phyloP scores from a whole-genome alignment of 2,113 vertebrate species.

The Passer montanus region DNA sequence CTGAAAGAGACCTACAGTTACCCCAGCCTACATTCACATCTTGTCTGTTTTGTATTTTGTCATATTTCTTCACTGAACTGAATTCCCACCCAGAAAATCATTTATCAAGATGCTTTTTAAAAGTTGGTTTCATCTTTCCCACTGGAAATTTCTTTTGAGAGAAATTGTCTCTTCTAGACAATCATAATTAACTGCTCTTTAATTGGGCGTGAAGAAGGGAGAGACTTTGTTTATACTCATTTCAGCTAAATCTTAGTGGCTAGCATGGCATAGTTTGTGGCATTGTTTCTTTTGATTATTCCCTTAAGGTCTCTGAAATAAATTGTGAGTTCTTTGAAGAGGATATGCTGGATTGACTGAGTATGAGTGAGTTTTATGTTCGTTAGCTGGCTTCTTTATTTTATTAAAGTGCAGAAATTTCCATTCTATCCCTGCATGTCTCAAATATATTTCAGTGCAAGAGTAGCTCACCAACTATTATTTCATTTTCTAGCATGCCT shows the following conservation, averaged over 20 bases:
- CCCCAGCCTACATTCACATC: neutral
- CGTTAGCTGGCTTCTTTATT: neutral
- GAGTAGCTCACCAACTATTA: neutral
- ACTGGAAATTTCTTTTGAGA: neutral
- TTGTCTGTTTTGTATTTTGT: neutral
- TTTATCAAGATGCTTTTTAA: neutral
- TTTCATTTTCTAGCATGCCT: neutral
- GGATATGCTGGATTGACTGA: neutral
- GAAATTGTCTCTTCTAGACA: neutral
- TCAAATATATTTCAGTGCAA: neutral
- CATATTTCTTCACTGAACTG: neutral
- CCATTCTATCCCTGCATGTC: neutral
- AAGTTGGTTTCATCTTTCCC: neutral
- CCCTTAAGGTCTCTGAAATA: neutral
- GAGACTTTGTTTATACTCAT: neutral
- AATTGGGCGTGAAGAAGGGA: neutral
- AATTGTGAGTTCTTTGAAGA: neutral
- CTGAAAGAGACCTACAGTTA: neutral
- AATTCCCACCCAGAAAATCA: neutral
- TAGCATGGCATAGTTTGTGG: neutral
- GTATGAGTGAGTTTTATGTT: neutral
- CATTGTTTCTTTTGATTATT: constrained; percentile 11
- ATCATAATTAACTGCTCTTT: neutral
- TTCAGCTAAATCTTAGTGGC: neutral
- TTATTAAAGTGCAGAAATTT: neutral